phyloP scores from a whole-genome alignment of 2,888 invertebrate genomes.

The Drosophila monieri region DNA sequence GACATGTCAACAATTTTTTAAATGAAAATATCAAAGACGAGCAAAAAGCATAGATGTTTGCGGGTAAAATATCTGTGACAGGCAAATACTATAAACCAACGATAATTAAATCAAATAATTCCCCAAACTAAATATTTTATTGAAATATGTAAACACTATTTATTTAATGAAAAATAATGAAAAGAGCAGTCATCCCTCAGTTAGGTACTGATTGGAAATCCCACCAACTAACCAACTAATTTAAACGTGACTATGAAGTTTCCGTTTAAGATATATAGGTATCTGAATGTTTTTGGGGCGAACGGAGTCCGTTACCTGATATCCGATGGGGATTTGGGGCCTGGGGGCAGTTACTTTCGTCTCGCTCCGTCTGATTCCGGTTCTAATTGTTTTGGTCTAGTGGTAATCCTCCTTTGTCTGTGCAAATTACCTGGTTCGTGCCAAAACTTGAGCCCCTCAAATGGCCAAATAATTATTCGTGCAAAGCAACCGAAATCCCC shows the following conservation, averaged over 20 bases:
- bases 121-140: too few relatives aligned
- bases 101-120: constrained; percentile 3
- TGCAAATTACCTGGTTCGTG: constrained; percentile 59
- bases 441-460: constrained; percentile 57
- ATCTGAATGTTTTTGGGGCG: constrained; percentile 20
- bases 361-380: constrained; percentile 71
- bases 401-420: constrained; percentile 27
- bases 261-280: background rate
- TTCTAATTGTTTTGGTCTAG: constrained; percentile 73
- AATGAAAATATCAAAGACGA: background rate
- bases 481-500: constrained; percentile 41
- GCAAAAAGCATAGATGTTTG: background rate
- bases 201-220: background rate
- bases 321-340: constrained; percentile 52
- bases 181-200: too few relatives aligned
- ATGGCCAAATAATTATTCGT: constrained; percentile 76
- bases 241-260: constrained; percentile 17
- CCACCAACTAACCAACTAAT: background rate
- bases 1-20: constrained; percentile 1
- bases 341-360: constrained; percentile 57
- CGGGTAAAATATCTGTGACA: constrained; percentile 5
- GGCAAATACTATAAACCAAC: background rate
- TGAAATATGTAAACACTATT: background rate
- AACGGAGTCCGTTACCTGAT: constrained; percentile 57
- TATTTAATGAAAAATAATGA: too few relatives aligned